Percentiles rank a stretch among this genome's conserved stretches.
Conservation (phyloP, 2,797 vertebrate species). For the Sylvilagus floridanus region DNA sequence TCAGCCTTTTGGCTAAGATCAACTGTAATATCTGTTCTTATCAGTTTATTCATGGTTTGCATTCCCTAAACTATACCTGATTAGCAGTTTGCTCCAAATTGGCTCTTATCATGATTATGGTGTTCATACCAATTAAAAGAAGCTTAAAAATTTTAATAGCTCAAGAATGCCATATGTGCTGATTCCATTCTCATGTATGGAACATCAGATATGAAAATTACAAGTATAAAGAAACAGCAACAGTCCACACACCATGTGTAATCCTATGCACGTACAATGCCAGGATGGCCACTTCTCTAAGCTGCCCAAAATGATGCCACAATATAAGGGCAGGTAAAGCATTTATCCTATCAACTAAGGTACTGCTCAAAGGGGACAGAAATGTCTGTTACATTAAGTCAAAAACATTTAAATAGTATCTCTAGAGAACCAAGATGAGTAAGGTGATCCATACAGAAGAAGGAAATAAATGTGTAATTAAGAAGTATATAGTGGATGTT, state of each 20-base stretch:
- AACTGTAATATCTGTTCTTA: too few relatives aligned
- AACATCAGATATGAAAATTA: not conserved
- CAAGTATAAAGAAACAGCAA: constrained; percentile 39
- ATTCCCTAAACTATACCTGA: not conserved
- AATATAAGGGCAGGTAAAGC: constrained; percentile 31
- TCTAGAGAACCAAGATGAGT: not conserved
- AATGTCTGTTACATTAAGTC: not conserved
- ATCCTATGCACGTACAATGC: not conserved
- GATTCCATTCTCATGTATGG: not conserved
- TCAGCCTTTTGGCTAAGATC: too few relatives aligned
- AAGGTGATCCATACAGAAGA: not conserved
- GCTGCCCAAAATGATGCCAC: not conserved
- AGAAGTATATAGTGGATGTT: not conserved
- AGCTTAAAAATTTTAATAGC: not conserved
- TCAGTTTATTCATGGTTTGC: too few relatives aligned
- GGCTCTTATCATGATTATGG: not conserved
- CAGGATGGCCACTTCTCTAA: not conserved
- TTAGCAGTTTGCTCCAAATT: not conserved
- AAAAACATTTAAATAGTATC: not conserved
- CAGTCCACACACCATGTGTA: not conserved
- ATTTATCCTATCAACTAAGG: not conserved
- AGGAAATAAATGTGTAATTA: not conserved
- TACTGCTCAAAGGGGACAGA: not conserved
- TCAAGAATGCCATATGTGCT: not conserved
- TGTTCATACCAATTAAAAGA: not conserved